These are phyloP conservation scores for Drosophila melanogaster DNA, from an alignment of 1,140 invertebrate species.

Conservation along the genomic window DNA sequence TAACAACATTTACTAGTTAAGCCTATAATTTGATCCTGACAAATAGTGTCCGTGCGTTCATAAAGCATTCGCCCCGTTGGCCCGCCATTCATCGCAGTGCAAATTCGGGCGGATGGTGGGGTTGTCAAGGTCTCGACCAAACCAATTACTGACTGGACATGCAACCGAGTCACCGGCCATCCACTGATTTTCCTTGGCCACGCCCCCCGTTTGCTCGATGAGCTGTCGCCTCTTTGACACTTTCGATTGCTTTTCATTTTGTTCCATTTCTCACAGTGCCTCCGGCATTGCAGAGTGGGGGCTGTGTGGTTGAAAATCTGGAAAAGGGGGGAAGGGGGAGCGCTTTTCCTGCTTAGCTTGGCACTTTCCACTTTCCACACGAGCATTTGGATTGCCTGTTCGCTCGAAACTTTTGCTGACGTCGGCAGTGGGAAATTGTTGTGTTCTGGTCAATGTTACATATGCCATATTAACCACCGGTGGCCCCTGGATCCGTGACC, in stretches of 20 bases:
- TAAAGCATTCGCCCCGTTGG: background rate
- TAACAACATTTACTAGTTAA: background rate
- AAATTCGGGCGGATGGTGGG: background rate
- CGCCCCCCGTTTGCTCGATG: background rate
- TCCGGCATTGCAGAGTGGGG: background rate
- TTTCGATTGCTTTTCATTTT: slow-evolving; percentile 42
- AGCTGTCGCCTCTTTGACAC: slow-evolving; percentile 33
- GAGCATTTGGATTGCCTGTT: slow-evolving; percentile 20
- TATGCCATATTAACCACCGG: slow-evolving; percentile 59
- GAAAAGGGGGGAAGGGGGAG: background rate
- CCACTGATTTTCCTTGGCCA: background rate
- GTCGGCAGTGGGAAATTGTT: slow-evolving; percentile 44
- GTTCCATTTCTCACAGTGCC: slow-evolving; percentile 29
- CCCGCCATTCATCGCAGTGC: background rate
- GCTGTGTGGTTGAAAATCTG: background rate
- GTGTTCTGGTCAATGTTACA: slow-evolving; percentile 38
- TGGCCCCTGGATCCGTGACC: background rate
- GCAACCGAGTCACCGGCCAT: slow-evolving; percentile 1
- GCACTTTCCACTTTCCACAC: slow-evolving; percentile 53
- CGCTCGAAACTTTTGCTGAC: slow-evolving; percentile 65
- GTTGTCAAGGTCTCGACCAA: slow-evolving; percentile 25
- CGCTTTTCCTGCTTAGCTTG: slow-evolving; percentile 60
- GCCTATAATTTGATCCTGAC: background rate
- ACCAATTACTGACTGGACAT: slow-evolving; percentile 31
- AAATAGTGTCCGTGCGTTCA: background rate